Conservation (phyloP, 2,888 invertebrate genomes). For the Drosophila birchii region DNA sequence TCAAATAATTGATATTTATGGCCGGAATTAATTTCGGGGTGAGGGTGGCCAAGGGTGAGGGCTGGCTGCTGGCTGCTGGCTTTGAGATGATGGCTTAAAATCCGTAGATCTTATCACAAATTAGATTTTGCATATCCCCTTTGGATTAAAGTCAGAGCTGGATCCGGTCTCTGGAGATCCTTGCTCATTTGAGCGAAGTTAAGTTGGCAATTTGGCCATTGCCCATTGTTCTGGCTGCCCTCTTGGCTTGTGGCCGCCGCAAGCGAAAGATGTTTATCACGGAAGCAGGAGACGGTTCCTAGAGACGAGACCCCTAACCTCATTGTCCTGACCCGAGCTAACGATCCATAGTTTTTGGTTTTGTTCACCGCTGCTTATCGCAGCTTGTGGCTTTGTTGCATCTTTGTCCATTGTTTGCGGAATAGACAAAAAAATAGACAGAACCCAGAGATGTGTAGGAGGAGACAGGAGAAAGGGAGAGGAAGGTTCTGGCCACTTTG, state of each 20-base stretch:
- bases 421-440: slow-evolving; percentile 46
- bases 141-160: slow-evolving; percentile 23
- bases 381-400: slow-evolving; percentile 79
- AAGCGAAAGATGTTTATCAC: slow-evolving; percentile 70
- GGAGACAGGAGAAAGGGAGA: not conserved
- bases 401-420: slow-evolving; percentile 42
- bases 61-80: slow-evolving; percentile 1
- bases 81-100: slow-evolving; percentile 43
- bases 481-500: slow-evolving; percentile 62
- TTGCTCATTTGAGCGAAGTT: slow-evolving; percentile 62
- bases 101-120: slow-evolving; percentile 59
- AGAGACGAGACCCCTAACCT: slow-evolving; percentile 15
- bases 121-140: slow-evolving; percentile 71
- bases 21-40: slow-evolving; percentile 21
- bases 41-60: slow-evolving; percentile 8
- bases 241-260: slow-evolving; percentile 72
- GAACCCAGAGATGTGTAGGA: slow-evolving; percentile 27
- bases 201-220: slow-evolving; percentile 57
- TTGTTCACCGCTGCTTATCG: slow-evolving; percentile 66
- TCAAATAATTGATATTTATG: slow-evolving; percentile 74
- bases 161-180: slow-evolving; percentile 2
- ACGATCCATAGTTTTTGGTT: slow-evolving; percentile 52
- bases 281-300: slow-evolving; percentile 1
- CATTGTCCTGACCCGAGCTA: slow-evolving; percentile 52
- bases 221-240: slow-evolving; percentile 19